These are phyloP conservation scores for Corythaeola cristata DNA, from an alignment of 2,113 vertebrate species.

Conservation along the genomic window DNA sequence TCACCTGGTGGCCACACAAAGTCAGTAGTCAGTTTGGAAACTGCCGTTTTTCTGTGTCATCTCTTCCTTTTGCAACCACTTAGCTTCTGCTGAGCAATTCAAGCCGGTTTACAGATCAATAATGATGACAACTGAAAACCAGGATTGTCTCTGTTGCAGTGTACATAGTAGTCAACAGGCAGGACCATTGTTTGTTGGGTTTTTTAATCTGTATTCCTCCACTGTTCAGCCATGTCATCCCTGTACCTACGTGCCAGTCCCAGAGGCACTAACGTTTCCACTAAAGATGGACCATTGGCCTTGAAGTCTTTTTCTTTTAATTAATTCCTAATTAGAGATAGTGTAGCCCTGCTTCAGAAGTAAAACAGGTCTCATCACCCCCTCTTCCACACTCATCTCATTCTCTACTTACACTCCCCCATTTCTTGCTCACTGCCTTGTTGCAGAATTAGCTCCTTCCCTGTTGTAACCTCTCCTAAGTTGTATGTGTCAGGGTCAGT, in stretches of 20 bases:
- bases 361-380: background rate
- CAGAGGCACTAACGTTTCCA: background rate
- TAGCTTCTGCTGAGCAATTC: background rate
- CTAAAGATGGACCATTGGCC: background rate
- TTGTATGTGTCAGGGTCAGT: background rate
- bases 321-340: background rate
- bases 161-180: background rate
- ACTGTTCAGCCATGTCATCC: background rate
- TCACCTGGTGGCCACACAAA: background rate
- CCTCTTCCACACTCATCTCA: background rate
- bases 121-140: background rate
- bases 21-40: background rate
- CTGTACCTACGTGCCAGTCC: background rate
- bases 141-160: background rate
- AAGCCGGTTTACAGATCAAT: background rate
- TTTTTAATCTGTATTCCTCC: background rate
- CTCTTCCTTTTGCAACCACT: background rate
- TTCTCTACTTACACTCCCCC: background rate
- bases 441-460: background rate
- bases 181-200: background rate
- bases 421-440: background rate
- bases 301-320: background rate
- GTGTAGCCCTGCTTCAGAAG: background rate
- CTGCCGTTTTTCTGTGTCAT: background rate
- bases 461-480: background rate